Percentiles rank a stretch among this genome's conserved stretches.
These are phyloP conservation scores for Eudyptes chrysolophus DNA, from an alignment of 2,113 vertebrate genomes.

Conservation along the genomic window DNA sequence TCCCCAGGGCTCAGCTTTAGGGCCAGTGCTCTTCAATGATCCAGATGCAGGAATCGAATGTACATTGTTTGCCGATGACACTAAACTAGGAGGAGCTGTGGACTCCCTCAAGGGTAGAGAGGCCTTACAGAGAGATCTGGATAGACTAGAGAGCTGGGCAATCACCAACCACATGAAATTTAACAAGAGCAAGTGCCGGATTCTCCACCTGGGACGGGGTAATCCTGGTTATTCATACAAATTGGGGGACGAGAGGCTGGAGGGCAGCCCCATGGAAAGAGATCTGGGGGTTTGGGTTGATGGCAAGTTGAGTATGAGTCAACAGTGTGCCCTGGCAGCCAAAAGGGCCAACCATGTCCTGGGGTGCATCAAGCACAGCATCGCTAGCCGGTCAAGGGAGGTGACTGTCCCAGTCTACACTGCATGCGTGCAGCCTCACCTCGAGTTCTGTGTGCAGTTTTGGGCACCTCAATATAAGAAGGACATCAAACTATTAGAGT, in stretches of 20 bases:
- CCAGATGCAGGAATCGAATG: not conserved
- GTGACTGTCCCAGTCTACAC: too few species aligned
- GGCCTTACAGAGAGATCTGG: not conserved
- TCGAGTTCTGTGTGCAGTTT: not conserved
- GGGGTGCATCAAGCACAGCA: not conserved
- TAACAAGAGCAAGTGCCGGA: too few species aligned
- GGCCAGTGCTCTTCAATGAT: not conserved
- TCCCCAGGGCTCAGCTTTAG: not conserved
- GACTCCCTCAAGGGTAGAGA: too few species aligned
- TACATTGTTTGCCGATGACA: not conserved
- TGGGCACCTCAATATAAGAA: not conserved
- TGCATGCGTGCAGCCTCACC: not conserved
- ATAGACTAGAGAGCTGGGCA: not conserved
- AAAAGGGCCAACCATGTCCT: not conserved
- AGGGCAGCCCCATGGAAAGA: not conserved
- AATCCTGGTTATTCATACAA: too few species aligned
- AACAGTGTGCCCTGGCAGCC: not conserved
- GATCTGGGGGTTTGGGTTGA: not conserved
- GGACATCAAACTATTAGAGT: not conserved
- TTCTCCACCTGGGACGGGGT: not conserved
- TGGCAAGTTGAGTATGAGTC: not conserved
- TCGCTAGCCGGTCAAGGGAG: fast-evolving
- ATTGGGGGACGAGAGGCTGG: not conserved
- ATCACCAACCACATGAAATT: not conserved
- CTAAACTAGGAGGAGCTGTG: not conserved